Conservation (phyloP, 2,113 vertebrate species). For the Poeciliopsis turrubarensis region DNA sequence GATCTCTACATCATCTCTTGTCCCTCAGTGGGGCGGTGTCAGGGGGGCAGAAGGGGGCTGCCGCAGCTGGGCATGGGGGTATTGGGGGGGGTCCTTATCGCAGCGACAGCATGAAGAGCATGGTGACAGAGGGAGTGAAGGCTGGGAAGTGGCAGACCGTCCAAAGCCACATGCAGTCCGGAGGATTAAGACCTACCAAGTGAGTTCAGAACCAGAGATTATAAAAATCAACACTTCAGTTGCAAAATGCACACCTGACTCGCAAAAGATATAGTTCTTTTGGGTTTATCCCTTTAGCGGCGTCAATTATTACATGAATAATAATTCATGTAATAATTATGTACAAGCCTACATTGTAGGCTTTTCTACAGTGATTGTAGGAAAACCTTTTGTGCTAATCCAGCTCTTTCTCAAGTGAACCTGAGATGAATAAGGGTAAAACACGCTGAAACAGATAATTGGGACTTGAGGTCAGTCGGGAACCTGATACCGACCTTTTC, state of each 20-base stretch:
- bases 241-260: conserved; percentile 10
- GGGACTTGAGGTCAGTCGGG: conserved; percentile 10
- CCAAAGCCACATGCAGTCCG: conserved; percentile 94
- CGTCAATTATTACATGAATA: conserved; percentile 9
- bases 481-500: not conserved
- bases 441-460: conserved; percentile 6
- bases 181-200: conserved; percentile 95
- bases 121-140: conserved; percentile 86
- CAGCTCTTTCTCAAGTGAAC: not conserved
- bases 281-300: conserved; percentile 1
- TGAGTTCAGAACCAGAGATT: conserved; percentile 80
- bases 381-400: not conserved
- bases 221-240: conserved; percentile 4
- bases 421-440: not conserved
- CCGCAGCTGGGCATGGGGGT: conserved; percentile 85
- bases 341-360: too few species aligned
- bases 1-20: conserved; percentile 64
- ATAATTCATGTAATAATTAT: too few species aligned
- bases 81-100: conserved; percentile 85
- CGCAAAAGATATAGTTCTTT: not conserved
- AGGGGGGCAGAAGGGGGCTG: conserved; percentile 90
- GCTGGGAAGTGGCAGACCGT: conserved; percentile 93
- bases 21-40: conserved; percentile 91
- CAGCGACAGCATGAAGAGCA: conserved; percentile 92
- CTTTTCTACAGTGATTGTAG: too few species aligned